These are phyloP conservation scores for Mellilla xanthometata DNA, from an alignment of 2,888 invertebrate genomes.

Conservation along the genomic window DNA sequence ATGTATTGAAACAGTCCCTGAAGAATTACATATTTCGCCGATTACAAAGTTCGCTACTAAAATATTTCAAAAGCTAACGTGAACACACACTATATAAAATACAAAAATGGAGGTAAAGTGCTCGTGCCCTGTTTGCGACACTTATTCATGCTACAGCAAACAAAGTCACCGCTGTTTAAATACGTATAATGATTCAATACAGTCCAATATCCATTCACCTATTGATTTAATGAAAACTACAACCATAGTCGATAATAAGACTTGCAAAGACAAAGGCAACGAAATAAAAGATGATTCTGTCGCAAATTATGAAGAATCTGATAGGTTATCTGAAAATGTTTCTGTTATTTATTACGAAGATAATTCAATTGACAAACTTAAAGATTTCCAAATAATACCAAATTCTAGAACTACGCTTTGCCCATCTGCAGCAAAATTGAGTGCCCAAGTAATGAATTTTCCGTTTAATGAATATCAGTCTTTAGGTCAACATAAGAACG, in stretches of 20 bases:
- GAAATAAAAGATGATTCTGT: constrained; percentile 7
- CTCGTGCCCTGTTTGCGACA: constrained; percentile 52
- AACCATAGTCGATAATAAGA: too few relatives aligned
- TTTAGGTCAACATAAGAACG: not conserved
- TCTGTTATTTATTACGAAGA: not conserved
- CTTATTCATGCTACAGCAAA: constrained; percentile 38
- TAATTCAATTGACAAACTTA: not conserved
- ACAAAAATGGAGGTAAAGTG: constrained; percentile 28
- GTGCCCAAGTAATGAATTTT: constrained; percentile 52
- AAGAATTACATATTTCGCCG: not conserved
- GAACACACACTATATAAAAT: not conserved
- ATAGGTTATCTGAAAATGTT: not conserved
- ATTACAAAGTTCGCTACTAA: not conserved
- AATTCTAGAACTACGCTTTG: constrained; percentile 2
- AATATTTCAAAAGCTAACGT: not conserved
- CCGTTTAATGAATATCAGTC: constrained; percentile 43
- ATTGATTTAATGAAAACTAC: too few relatives aligned
- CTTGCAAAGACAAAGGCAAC: not conserved
- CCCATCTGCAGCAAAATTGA: constrained; percentile 42
- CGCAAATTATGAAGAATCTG: constrained; percentile 5
- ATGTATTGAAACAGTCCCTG: not conserved
- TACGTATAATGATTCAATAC: too few relatives aligned
- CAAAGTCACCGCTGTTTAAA: not conserved
- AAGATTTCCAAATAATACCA: not conserved
- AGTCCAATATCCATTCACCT: too few relatives aligned